Conservation (phyloP, 2,113 vertebrate species). For the Orientallactaga bullata region DNA sequence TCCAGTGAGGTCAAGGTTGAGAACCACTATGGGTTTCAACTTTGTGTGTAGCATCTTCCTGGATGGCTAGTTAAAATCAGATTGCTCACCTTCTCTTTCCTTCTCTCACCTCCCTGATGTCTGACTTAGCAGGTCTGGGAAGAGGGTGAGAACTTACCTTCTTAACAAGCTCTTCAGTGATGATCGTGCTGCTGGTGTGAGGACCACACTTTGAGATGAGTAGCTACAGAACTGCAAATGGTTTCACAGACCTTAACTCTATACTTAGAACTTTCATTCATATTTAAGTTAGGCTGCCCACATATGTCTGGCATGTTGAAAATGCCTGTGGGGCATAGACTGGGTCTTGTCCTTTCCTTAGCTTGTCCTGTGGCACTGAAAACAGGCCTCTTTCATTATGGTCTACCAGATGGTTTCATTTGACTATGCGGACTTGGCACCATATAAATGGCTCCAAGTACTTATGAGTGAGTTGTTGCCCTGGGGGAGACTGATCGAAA, state of each 20-base stretch:
- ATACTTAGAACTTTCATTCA: background rate
- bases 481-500: conserved; percentile 12
- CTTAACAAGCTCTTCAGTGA: conserved; percentile 5
- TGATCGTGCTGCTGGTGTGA: background rate
- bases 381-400: conserved; percentile 42
- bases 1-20: background rate
- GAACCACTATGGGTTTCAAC: background rate
- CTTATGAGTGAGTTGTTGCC: conserved; percentile 22
- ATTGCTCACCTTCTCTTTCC: too few species aligned
- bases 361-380: background rate
- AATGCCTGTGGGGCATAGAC: conserved; percentile 32
- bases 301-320: conserved; percentile 9
- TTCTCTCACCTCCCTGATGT: background rate
- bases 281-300: conserved; percentile 12
- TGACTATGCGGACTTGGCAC: conserved; percentile 38
- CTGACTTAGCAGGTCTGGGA: conserved; percentile 36
- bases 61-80: background rate
- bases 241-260: background rate
- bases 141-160: conserved; percentile 7
- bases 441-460: conserved; percentile 41
- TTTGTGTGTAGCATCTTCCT: background rate
- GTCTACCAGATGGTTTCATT: conserved; percentile 57
- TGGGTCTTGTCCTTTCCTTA: conserved; percentile 36
- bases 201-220: background rate
- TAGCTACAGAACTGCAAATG: background rate